phyloP scores from a whole-genome alignment of 2,888 invertebrate genomes.

The Thumatha senex region DNA sequence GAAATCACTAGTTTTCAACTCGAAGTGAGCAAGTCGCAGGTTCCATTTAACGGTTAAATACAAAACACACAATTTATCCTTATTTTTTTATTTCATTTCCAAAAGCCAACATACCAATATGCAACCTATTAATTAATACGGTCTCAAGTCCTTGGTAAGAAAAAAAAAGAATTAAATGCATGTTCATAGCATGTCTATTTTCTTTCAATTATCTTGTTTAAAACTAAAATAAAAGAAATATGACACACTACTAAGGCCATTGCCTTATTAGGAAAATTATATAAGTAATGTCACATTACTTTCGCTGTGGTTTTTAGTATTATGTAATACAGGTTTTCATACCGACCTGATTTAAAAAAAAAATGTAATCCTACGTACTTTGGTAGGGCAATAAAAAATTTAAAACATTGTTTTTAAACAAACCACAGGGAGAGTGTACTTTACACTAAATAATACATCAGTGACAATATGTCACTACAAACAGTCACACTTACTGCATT shows the following conservation, averaged over 20 bases:
- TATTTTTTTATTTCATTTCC: constrained; percentile 74
- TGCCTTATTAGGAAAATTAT: constrained; percentile 52
- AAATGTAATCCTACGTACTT: constrained; percentile 24
- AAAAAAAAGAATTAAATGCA: constrained; percentile 74
- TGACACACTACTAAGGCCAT: constrained; percentile 75
- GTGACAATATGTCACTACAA: constrained; percentile 47
- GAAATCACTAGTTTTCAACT: no score
- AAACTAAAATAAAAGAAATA: constrained; percentile 71
- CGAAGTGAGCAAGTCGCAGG: no score
- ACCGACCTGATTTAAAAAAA: constrained; percentile 15
- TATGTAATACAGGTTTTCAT: constrained; percentile 17
- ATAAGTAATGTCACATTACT: constrained; percentile 44
- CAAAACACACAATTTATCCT: constrained; percentile 35
- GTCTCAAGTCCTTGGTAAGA: constrained; percentile 51
- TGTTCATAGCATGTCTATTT: constrained; percentile 69
- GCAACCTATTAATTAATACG: constrained; percentile 60
- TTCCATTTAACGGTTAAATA: no score
- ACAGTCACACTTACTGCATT: constrained; percentile 43
- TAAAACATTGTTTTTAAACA: constrained; percentile 22
- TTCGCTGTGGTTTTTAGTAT: constrained; percentile 55
- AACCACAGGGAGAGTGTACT: constrained; percentile 61
- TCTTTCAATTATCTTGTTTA: constrained; percentile 60
- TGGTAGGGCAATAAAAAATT: constrained; percentile 23
- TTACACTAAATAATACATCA: constrained; percentile 43
- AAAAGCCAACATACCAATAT: constrained; percentile 77